These are phyloP conservation scores for Mesembrinibis cayennensis DNA, from an alignment of 2,113 vertebrate species.

Conservation along the genomic window DNA sequence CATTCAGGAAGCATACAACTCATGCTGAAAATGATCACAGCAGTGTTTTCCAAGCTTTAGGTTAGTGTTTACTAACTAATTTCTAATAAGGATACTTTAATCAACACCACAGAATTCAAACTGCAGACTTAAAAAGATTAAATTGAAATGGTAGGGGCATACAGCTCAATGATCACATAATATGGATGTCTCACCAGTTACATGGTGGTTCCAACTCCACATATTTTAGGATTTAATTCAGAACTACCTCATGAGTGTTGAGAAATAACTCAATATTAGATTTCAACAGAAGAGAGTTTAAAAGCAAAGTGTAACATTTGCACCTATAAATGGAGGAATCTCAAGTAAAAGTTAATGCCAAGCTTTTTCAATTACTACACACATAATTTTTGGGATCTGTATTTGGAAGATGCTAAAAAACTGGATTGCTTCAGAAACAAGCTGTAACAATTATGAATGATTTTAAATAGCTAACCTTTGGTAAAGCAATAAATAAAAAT, in stretches of 20 bases:
- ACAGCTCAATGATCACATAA: neutral
- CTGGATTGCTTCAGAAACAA: neutral
- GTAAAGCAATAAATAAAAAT: neutral
- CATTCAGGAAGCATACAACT: neutral
- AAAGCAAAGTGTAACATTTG: neutral
- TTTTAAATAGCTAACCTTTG: neutral
- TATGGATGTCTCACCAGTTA: neutral
- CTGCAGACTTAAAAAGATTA: neutral
- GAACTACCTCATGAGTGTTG: neutral
- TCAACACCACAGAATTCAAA: neutral
- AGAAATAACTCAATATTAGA: neutral
- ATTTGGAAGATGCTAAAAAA: neutral
- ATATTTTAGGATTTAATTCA: neutral
- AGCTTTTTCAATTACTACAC: neutral
- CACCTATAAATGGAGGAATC: neutral
- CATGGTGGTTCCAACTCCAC: neutral
- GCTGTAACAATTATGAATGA: neutral
- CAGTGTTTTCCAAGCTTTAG: neutral
- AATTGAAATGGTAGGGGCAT: neutral
- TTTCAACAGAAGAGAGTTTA: neutral
- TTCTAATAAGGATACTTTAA: neutral
- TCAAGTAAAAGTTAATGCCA: neutral
- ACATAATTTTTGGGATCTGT: neutral
- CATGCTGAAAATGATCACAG: neutral
- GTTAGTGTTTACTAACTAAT: neutral